Evolutionary conservation across 1,140 invertebrate species (phyloP).

Genomic region (Phthorimaea operculella): DNA sequence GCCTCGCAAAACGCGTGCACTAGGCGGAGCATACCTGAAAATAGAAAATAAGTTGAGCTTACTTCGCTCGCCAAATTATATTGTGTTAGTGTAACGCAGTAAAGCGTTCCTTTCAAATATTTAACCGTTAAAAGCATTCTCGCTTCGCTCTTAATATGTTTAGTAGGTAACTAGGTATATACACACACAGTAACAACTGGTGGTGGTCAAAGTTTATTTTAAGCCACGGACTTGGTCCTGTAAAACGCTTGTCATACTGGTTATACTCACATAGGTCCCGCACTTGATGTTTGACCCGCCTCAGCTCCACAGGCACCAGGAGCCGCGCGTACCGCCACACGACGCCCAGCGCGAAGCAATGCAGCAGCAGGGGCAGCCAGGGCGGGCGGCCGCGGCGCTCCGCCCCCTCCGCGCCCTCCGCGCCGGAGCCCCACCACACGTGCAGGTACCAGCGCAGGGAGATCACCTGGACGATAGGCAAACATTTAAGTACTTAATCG

Average conservation of each 20-base stretch:
- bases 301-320: slow-evolving; percentile 85
- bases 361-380: slow-evolving; percentile 73
- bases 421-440: slow-evolving; percentile 49
- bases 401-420: slow-evolving; percentile 32
- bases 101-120: too few relatives aligned
- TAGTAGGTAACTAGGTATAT: too few relatives aligned
- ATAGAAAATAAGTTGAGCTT: too few relatives aligned
- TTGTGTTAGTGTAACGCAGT: too few relatives aligned
- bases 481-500: too few relatives aligned
- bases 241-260: too few relatives aligned
- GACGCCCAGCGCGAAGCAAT: slow-evolving; percentile 84
- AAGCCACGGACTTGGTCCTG: too few relatives aligned
- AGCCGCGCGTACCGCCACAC: slow-evolving; percentile 91
- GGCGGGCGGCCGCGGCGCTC: slow-evolving; percentile 48
- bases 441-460: slow-evolving; percentile 70
- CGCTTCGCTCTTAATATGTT: too few relatives aligned
- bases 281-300: slow-evolving; percentile 86
- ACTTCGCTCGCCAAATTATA: too few relatives aligned
- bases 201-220: too few relatives aligned
- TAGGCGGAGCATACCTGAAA: slow-evolving; percentile 80
- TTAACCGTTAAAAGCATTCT: too few relatives aligned
- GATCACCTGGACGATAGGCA: slow-evolving; percentile 42
- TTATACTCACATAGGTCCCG: slow-evolving; percentile 68
- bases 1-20: slow-evolving; percentile 90
- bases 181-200: too few relatives aligned